Evolutionary conservation across 1,140 invertebrate species (phyloP).

Genomic region (Aphidius gifuensis): DNA sequence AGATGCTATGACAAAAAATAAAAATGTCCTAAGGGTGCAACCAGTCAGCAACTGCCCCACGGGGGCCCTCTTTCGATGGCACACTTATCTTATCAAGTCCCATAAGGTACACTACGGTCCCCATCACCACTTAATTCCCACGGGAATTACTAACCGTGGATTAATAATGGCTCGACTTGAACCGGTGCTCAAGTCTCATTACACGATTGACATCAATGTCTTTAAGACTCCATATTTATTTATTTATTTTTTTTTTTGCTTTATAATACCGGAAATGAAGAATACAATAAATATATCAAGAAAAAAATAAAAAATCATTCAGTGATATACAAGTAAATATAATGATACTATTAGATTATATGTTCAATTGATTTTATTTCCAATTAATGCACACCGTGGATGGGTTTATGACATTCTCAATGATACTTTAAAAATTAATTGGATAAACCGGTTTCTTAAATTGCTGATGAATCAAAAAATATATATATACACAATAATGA

Average conservation of each 20-base stretch:
- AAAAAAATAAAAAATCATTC: too few relatives aligned
- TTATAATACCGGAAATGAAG: too few relatives aligned
- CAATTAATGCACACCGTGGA: too few relatives aligned
- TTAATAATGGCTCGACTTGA: slow-evolving; percentile 39
- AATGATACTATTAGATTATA: not conserved
- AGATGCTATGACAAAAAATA: not conserved
- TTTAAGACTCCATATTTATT: not conserved
- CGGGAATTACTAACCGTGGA: slow-evolving; percentile 49
- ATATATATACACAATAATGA: too few relatives aligned
- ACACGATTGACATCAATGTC: slow-evolving; percentile 5
- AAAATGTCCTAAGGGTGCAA: slow-evolving; percentile 38
- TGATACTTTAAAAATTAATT: too few relatives aligned
- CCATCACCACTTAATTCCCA: slow-evolving; percentile 43
- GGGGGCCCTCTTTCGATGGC: slow-evolving; percentile 35
- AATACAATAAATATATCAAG: too few relatives aligned
- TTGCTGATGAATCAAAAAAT: too few relatives aligned
- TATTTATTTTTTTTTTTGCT: too few relatives aligned
- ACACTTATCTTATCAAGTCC: slow-evolving; percentile 22
- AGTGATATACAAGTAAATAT: not conserved
- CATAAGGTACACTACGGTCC: slow-evolving; percentile 21
- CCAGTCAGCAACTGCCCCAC: slow-evolving; percentile 41
- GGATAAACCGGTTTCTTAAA: too few relatives aligned
- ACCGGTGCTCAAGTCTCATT: slow-evolving; percentile 21
- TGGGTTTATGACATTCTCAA: too few relatives aligned
- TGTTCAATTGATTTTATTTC: not conserved